phyloP scores from a whole-genome alignment of 2,797 vertebrate species.

The Anabacerthia variegaticeps region DNA sequence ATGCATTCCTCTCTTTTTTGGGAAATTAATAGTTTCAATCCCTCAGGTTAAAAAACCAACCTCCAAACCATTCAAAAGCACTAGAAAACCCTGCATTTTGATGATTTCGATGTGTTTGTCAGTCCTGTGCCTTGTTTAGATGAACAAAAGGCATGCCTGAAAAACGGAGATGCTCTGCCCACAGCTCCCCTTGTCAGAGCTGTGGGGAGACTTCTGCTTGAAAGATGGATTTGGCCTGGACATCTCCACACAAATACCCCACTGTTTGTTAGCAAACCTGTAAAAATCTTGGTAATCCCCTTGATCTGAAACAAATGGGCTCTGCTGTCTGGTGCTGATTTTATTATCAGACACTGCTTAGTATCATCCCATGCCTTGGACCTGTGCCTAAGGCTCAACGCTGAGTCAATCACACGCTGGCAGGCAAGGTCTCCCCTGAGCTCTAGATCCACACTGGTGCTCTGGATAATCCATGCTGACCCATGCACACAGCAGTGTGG shows the following conservation, averaged over 20 bases:
- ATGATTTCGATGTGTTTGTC: not conserved
- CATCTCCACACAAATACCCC: not conserved
- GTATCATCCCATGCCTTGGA: slow-evolving; percentile 34
- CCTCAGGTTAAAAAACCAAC: not conserved
- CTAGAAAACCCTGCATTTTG: not conserved
- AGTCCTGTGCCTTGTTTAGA: not conserved
- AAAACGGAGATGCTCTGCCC: not conserved
- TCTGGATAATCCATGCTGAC: not conserved
- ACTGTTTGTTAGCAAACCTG: slow-evolving; percentile 23
- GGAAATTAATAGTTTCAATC: not conserved
- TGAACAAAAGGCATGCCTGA: not conserved
- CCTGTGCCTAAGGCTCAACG: not conserved
- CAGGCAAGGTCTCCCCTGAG: not conserved
- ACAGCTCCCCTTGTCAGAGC: not conserved
- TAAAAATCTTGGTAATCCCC: slow-evolving; percentile 39
- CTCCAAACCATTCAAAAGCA: not conserved
- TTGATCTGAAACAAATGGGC: slow-evolving; percentile 57
- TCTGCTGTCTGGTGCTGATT: slow-evolving; percentile 52
- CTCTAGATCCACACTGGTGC: not conserved
- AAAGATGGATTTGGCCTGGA: not conserved
- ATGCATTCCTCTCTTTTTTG: not conserved
- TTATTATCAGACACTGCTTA: slow-evolving; percentile 60
- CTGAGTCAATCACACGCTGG: not conserved
- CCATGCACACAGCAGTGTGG: rapidly evolving
- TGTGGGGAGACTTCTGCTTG: not conserved